These are phyloP conservation scores for Eudyptes chrysolophus DNA, from an alignment of 2,113 vertebrate species.

Conservation along the genomic window DNA sequence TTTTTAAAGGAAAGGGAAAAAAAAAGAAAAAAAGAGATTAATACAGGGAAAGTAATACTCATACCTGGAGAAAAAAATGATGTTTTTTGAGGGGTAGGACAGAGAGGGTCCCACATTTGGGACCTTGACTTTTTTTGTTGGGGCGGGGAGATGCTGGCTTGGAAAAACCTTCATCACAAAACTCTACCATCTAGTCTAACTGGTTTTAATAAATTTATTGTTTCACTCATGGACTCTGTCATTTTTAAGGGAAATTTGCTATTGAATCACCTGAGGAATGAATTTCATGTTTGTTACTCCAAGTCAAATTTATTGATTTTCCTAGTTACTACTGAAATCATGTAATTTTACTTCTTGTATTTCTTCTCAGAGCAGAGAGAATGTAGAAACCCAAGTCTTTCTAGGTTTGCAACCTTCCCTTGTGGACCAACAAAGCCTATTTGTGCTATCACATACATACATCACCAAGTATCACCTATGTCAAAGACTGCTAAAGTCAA, in stretches of 20 bases:
- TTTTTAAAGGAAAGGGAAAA: background rate
- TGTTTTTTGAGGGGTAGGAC: fast-evolving
- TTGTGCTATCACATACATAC: background rate
- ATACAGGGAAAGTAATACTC: background rate
- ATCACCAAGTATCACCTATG: background rate
- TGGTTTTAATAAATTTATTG: background rate
- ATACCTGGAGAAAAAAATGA: background rate
- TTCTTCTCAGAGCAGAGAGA: background rate
- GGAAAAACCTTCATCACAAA: background rate
- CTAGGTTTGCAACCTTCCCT: background rate
- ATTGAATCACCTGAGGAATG: background rate
- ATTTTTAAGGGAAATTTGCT: background rate
- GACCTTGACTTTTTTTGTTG: background rate
- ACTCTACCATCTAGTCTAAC: background rate
- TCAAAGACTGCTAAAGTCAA: background rate
- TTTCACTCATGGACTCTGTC: background rate
- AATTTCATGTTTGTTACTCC: background rate
- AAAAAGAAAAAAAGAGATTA: background rate
- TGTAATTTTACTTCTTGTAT: background rate
- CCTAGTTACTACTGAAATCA: background rate
- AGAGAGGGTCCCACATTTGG: fast-evolving
- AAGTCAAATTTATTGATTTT: background rate
- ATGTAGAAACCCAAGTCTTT: background rate
- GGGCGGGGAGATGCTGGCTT: fast-evolving
- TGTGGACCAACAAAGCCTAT: background rate